These are phyloP conservation scores for Drosophila busckii DNA, from an alignment of 1,140 invertebrate genomes.

Conservation along the genomic window DNA sequence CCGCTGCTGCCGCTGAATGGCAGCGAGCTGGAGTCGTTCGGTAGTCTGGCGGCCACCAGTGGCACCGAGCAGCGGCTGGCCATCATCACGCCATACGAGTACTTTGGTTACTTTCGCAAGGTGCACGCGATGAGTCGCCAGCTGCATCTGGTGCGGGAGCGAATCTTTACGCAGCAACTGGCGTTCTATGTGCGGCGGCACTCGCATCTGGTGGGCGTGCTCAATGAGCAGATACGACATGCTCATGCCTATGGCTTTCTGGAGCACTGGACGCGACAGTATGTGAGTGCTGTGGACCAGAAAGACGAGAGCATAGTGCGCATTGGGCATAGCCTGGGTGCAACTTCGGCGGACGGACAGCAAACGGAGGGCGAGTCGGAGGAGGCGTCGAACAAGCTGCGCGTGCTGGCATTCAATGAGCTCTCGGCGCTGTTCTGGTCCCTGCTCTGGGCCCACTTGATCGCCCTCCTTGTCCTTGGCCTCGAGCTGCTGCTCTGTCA, in stretches of 20 bases:
- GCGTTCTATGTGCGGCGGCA: slow-evolving; percentile 59
- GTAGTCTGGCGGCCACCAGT: slow-evolving; percentile 29
- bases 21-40: slow-evolving; percentile 56
- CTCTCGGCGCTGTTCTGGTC: slow-evolving; percentile 56
- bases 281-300: slow-evolving; percentile 56
- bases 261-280: slow-evolving; percentile 58
- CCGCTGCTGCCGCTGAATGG: slow-evolving; percentile 30
- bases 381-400: neutral
- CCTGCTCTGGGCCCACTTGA: slow-evolving; percentile 42
- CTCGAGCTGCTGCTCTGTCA: slow-evolving; percentile 45
- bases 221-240: slow-evolving; percentile 48
- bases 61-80: slow-evolving; percentile 37
- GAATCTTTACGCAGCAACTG: slow-evolving; percentile 63
- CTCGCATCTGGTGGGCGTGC: slow-evolving; percentile 53
- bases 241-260: slow-evolving; percentile 53
- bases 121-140: slow-evolving; percentile 50
- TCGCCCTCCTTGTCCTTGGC: slow-evolving; percentile 31
- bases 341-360: slow-evolving; percentile 21
- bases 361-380: slow-evolving; percentile 15
- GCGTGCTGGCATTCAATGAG: slow-evolving; percentile 49
- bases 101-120: slow-evolving; percentile 66
- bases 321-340: slow-evolving; percentile 24
- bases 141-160: slow-evolving; percentile 55
- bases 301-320: slow-evolving; percentile 43
- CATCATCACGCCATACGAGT: slow-evolving; percentile 61